Conservation (phyloP, 2,797 vertebrate genomes). For the Sylvilagus floridanus region DNA sequence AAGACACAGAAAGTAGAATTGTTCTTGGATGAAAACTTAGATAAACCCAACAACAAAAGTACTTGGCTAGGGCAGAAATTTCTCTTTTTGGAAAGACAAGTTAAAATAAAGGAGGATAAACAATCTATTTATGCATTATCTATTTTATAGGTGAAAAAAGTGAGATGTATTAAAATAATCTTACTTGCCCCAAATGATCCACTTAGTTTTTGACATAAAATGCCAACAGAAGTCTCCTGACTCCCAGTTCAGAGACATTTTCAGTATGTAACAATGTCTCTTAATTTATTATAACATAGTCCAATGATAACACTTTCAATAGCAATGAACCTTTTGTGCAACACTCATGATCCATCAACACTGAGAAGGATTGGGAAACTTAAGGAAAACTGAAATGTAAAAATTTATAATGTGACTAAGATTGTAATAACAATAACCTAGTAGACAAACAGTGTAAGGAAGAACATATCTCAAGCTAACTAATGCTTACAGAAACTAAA, state of each 20-base stretch:
- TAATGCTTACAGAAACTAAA: conserved; percentile 65
- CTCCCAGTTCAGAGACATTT: conserved; percentile 10
- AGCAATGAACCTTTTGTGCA: background rate
- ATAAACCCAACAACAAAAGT: background rate
- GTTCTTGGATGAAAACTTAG: background rate
- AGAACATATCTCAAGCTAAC: conserved; percentile 21
- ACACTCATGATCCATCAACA: background rate
- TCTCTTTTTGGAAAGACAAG: conserved; percentile 27
- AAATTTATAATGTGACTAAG: background rate
- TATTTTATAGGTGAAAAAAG: conserved; percentile 17
- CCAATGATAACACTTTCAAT: conserved; percentile 29
- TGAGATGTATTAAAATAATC: background rate
- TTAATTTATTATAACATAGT: conserved; percentile 53
- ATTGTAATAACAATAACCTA: conserved; percentile 49
- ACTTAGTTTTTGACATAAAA: background rate
- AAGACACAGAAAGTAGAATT: background rate
- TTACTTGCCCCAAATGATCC: background rate
- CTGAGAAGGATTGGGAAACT: background rate
- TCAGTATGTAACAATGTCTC: background rate
- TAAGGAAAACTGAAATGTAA: background rate
- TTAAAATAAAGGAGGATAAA: conserved; percentile 44
- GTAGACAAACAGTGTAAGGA: conserved; percentile 47
- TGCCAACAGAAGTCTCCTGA: background rate
- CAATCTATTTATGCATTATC: conserved; percentile 21
- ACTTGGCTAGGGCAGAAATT: background rate